Evolutionary conservation across 2,113 vertebrate genomes (phyloP).

Genomic region (Corythoichthys intestinalis): DNA sequence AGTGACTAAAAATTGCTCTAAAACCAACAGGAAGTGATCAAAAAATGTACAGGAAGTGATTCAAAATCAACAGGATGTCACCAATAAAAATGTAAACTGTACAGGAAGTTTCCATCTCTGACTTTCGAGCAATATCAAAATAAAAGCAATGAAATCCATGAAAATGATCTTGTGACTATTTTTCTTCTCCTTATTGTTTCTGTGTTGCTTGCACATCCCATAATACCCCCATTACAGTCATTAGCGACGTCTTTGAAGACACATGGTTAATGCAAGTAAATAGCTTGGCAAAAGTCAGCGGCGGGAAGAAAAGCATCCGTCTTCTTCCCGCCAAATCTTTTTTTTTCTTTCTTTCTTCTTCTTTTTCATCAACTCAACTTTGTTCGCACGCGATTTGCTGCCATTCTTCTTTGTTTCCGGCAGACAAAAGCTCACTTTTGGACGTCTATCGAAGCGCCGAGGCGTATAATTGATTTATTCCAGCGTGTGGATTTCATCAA

Average conservation of each 20-base stretch:
- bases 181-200: slow-evolving; percentile 5
- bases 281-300: slow-evolving; percentile 28
- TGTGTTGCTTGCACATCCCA: slow-evolving; percentile 5
- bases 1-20: too few relatives aligned
- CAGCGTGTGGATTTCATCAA: slow-evolving; percentile 53
- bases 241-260: slow-evolving; percentile 27
- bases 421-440: slow-evolving; percentile 64
- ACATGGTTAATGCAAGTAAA: slow-evolving; percentile 32
- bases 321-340: slow-evolving; percentile 38
- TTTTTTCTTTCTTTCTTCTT: slow-evolving; percentile 19
- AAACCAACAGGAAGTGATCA: too few relatives aligned
- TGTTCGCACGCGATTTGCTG: slow-evolving; percentile 52
- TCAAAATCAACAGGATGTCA: too few relatives aligned
- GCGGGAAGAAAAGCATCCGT: slow-evolving; percentile 21
- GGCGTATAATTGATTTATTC: slow-evolving; percentile 69
- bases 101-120: too few relatives aligned
- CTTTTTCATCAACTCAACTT: slow-evolving; percentile 33
- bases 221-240: slow-evolving; percentile 17
- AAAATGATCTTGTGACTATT: too few relatives aligned
- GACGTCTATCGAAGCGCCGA: slow-evolving; percentile 57
- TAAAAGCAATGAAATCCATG: too few relatives aligned
- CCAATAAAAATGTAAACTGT: too few relatives aligned
- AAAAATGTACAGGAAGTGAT: too few relatives aligned
- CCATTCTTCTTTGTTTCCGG: slow-evolving; percentile 49
- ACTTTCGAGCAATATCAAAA: too few relatives aligned